A percentile compares a stretch with the other conserved stretches of the same genome.
phyloP scores from a whole-genome alignment of 2,888 invertebrate genomes.

The Laothoe populi region DNA sequence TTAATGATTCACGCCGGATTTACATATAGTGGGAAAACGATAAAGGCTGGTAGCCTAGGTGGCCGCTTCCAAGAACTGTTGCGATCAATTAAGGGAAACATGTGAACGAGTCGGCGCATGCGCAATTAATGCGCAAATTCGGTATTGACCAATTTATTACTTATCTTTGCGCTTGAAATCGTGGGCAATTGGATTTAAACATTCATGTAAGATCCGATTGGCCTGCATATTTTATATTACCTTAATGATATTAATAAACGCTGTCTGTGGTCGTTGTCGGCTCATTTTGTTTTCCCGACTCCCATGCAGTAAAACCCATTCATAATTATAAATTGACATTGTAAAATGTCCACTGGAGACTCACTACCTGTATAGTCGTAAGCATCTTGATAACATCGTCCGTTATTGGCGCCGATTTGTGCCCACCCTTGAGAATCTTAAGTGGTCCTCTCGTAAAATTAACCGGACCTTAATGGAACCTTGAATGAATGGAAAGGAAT shows the following conservation, averaged over 20 bases:
- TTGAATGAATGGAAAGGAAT: slow-evolving; percentile 61
- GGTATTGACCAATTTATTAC: slow-evolving; percentile 14
- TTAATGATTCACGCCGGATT: slow-evolving; percentile 68
- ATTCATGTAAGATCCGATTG: neutral
- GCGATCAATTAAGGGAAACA: slow-evolving; percentile 46
- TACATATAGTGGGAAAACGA: slow-evolving; percentile 59
- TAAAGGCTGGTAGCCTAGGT: slow-evolving; percentile 43
- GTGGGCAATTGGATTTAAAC: neutral
- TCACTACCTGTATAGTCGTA: slow-evolving; percentile 59
- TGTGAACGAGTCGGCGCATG: slow-evolving; percentile 39
- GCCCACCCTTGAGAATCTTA: slow-evolving; percentile 62
- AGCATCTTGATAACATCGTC: slow-evolving; percentile 63
- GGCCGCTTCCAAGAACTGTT: slow-evolving; percentile 51
- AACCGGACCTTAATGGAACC: slow-evolving; percentile 64
- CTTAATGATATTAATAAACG: neutral
- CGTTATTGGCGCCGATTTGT: slow-evolving; percentile 73
- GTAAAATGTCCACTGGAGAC: slow-evolving; percentile 37
- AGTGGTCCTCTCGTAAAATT: slow-evolving; percentile 66
- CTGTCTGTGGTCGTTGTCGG: no score
- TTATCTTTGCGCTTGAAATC: slow-evolving; percentile 6
- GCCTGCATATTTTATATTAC: neutral
- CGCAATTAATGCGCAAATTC: slow-evolving; percentile 32
- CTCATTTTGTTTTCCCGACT: slow-evolving; percentile 30
- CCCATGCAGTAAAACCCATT: slow-evolving; percentile 42
- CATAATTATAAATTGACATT: slow-evolving; percentile 54